phyloP scores from a whole-genome alignment of 2,113 vertebrate species.

The Microcebus griseorufus region DNA sequence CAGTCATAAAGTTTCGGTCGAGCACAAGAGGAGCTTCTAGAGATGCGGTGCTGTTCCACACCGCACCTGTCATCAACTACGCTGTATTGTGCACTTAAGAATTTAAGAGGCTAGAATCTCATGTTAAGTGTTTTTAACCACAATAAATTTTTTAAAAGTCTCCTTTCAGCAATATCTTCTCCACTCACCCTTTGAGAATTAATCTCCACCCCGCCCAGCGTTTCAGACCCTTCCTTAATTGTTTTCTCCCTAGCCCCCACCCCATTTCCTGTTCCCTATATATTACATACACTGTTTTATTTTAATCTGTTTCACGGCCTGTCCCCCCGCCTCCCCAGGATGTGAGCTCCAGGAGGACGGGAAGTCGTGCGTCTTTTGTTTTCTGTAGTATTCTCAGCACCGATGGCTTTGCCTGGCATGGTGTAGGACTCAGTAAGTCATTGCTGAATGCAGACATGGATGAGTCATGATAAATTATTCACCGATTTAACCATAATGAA shows the following conservation, averaged over 20 bases:
- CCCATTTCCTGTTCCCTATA: not conserved
- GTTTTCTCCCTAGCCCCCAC: not conserved
- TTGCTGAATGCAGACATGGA: not conserved
- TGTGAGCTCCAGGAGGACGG: not conserved
- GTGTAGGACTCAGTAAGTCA: not conserved
- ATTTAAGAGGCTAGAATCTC: not conserved
- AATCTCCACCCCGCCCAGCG: too few species aligned
- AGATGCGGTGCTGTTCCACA: not conserved
- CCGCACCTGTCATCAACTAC: not conserved
- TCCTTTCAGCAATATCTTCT: not conserved
- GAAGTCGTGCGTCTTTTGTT: not conserved
- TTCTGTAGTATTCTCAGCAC: not conserved
- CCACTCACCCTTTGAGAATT: too few species aligned
- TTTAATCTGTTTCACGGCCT: not conserved
- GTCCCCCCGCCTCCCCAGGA: not conserved
- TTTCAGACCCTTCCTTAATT: not conserved
- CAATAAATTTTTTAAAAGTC: not conserved
- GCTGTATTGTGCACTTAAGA: not conserved
- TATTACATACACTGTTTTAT: not conserved
- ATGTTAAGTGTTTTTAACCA: not conserved
- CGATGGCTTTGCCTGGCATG: accelerated
- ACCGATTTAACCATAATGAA: not conserved
- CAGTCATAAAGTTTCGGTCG: not conserved
- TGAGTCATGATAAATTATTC: not conserved
- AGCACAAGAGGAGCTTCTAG: not conserved